These are phyloP conservation scores for Gambusia yucatana DNA, from an alignment of 2,797 vertebrate genomes.

Conservation along the genomic window DNA sequence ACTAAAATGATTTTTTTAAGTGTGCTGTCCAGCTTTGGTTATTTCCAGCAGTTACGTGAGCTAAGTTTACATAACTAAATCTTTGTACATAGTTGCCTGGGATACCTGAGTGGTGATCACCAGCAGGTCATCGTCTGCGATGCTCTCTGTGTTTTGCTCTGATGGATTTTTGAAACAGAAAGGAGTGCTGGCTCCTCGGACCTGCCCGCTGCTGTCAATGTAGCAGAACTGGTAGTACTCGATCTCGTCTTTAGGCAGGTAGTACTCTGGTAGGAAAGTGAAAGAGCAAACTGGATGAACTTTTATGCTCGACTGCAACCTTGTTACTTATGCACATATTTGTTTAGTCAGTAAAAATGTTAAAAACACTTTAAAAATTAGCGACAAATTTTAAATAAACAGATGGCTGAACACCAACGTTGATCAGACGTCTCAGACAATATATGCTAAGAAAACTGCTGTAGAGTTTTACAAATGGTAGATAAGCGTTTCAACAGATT, in stretches of 20 bases:
- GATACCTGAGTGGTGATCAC: conserved; percentile 90
- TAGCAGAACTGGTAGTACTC: conserved; percentile 97
- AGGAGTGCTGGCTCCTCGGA: conserved; percentile 89
- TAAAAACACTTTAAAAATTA: neutral
- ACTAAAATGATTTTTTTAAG: neutral
- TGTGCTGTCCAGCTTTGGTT: too few species aligned
- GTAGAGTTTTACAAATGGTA: neutral
- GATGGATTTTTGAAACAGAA: conserved; percentile 84
- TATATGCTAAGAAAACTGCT: neutral
- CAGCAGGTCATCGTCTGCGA: conserved; percentile 83
- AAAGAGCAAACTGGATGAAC: neutral
- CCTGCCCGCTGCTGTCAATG: conserved; percentile 81
- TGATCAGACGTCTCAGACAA: neutral
- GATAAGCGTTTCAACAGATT: neutral
- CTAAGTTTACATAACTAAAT: too few species aligned
- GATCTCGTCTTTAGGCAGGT: conserved; percentile 89
- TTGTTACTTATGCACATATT: neutral
- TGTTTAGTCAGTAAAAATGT: neutral
- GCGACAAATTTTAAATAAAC: neutral
- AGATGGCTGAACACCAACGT: neutral
- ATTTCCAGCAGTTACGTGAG: neutral
- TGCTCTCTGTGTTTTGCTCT: conserved; percentile 68
- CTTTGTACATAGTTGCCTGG: neutral
- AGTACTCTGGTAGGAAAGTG: conserved; percentile 81
- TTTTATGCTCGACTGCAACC: rapidly evolving